A percentile compares a stretch with the other conserved stretches of the same genome.
These are phyloP conservation scores for Eutrigla gurnardus DNA, from an alignment of 2,797 vertebrate species.

Conservation along the genomic window DNA sequence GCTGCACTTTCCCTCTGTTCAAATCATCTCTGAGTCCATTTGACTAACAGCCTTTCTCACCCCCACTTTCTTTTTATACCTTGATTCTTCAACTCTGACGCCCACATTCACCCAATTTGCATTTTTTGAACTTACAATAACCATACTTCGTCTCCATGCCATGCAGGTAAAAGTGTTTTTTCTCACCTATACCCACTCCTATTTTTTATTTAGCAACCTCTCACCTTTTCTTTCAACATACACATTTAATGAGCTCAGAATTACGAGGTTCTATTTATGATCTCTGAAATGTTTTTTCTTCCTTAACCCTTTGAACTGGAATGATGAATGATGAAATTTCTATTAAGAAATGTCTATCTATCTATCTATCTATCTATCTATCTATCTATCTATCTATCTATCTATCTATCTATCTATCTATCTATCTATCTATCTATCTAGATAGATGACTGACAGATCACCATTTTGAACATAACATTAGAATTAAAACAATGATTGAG, in stretches of 20 bases:
- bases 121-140: conserved; percentile 40
- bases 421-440: too few species aligned
- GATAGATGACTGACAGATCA: too few species aligned
- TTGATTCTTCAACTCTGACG: conserved; percentile 46
- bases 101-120: conserved; percentile 30
- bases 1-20: background rate
- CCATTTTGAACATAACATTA: too few species aligned
- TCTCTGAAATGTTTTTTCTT: background rate
- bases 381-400: too few species aligned
- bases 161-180: conserved; percentile 54
- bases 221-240: conserved; percentile 31
- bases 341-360: background rate
- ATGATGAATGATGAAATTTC: background rate
- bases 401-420: too few species aligned
- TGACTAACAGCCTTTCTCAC: conserved; percentile 39
- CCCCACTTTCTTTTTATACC: conserved; percentile 47
- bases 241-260: conserved; percentile 49
- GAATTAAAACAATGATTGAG: too few species aligned
- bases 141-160: background rate
- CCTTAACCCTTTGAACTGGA: background rate
- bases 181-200: conserved; percentile 37
- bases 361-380: too few species aligned
- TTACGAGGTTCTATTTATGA: background rate
- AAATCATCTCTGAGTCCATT: conserved; percentile 9
- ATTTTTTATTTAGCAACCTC: conserved; percentile 41